These are phyloP conservation scores for Nasonia giraulti DNA, from an alignment of 1,140 invertebrate genomes.

Conservation along the genomic window DNA sequence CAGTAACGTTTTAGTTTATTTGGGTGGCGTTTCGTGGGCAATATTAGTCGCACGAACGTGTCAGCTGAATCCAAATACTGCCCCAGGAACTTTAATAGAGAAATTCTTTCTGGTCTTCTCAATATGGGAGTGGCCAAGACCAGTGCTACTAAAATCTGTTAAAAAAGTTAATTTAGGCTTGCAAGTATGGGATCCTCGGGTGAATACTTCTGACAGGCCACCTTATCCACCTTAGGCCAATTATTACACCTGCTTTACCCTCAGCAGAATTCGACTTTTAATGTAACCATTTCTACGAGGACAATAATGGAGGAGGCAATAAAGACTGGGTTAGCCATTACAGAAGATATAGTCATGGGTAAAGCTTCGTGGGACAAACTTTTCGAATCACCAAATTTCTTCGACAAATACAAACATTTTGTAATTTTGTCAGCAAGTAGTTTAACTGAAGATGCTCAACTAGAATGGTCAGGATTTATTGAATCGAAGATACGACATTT, in stretches of 20 bases:
- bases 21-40: constrained; percentile 99
- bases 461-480: constrained; percentile 97
- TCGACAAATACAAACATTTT: constrained; percentile 96
- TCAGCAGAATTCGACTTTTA: constrained; percentile 99
- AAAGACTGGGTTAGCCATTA: constrained; percentile 85
- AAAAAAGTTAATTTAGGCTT: constrained; percentile 91
- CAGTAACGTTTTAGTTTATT: constrained; percentile 97
- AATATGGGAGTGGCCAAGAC: constrained; percentile 98
- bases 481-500: constrained; percentile 97
- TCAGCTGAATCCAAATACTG: constrained; percentile 98
- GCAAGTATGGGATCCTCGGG: constrained; percentile 96
- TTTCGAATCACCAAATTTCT: constrained; percentile 97
- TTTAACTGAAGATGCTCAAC: constrained; percentile 81
- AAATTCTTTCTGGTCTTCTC: constrained; percentile 99
- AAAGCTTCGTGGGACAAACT: constrained; percentile 91
- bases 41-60: constrained; percentile 99
- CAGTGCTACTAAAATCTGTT: constrained; percentile 94
- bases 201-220: constrained; percentile 33
- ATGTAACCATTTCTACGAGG: constrained; percentile 94
- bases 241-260: constrained; percentile 77
- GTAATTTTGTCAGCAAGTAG: constrained; percentile 92
- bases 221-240: too few species aligned
- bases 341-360: constrained; percentile 90
- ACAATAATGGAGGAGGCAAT: constrained; percentile 97
- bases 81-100: constrained; percentile 94